Base-by-base conservation (phyloP, 2,797 vertebrate species). In the Rhinophrynus dorsalis region DNA sequence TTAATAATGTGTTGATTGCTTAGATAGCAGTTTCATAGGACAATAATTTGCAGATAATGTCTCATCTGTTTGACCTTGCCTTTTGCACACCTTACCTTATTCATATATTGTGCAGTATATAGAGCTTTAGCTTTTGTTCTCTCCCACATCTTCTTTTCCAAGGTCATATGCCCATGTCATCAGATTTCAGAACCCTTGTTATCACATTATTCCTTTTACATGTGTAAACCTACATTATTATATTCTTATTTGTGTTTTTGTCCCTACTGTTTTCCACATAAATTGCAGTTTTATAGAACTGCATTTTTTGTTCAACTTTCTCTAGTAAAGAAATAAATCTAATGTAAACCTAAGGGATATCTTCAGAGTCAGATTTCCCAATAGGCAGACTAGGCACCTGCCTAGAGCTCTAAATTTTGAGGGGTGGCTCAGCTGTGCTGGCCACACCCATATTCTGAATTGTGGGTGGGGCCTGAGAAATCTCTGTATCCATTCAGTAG, bases 101-200 rank as follows among this genome's bases (percentile, higher is more conserved):
- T 10, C 47, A 32, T 33, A 6, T 44, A 8, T 5, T 47, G 21
- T 55, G 24, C 6, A 11, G 12, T 15, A 59, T 23, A 17, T 26
- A 32, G 5, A n/a, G 5, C 12, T 30, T 50, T 50, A 5, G 21
- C 27, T 32, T 50, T 50, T 50, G 9, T 45, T 51, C 5, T 26
- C 17, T 6, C 18, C 35, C 26, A 7, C 2, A 42, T 7, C 11
- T 20, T 17, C n/a, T 54, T 40, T 47, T 57, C 45, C 59, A 71
- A 71, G 68, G 59, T 30, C 51, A 56, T 9, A 48, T 57, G 35
- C 15, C 7, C 1, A 27, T 33, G 35, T 70, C 50, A 55, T 71
- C 40, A 47, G 58, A 47, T 62, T 62, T 62, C 37, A 47, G 11
- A 62, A 55, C 27, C 40, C 55, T 33, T 62, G n/a, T 18, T 32